Conservation (phyloP, 2,888 invertebrate genomes). For the Macrophya alboannulata region DNA sequence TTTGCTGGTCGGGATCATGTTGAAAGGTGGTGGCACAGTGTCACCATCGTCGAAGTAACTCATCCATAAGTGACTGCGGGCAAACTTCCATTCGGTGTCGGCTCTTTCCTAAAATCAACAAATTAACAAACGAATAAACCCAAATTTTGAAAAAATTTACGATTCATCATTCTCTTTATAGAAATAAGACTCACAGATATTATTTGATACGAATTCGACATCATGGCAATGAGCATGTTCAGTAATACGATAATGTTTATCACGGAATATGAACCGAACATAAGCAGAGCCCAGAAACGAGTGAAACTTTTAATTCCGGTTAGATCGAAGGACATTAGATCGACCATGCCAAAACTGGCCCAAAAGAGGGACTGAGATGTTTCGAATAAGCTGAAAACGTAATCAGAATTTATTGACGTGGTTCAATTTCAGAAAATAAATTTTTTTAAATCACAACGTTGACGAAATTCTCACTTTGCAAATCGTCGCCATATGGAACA, state of each 20-base stretch:
- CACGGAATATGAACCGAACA: slow-evolving; percentile 98
- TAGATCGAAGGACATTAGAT: slow-evolving; percentile 95
- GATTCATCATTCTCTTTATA: background rate
- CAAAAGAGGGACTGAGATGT: slow-evolving; percentile 98
- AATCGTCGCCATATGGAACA: slow-evolving; percentile 94
- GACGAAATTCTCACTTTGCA: slow-evolving; percentile 85
- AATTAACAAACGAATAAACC: slow-evolving; percentile 40
- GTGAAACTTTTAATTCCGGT: slow-evolving; percentile 98
- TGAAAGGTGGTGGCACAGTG: slow-evolving; percentile 97
- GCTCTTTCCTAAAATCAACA: slow-evolving; percentile 88
- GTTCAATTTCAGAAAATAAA: background rate
- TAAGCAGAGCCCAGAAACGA: slow-evolving; percentile 97
- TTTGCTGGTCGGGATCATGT: slow-evolving; percentile 94
- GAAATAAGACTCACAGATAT: slow-evolving; percentile 89
- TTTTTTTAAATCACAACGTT: background rate
- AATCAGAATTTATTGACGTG: background rate
- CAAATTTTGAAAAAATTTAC: too few species aligned
- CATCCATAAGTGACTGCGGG: slow-evolving; percentile 97
- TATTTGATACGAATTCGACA: slow-evolving; percentile 99
- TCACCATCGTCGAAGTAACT: slow-evolving; percentile 97
- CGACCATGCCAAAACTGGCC: slow-evolving; percentile 98
- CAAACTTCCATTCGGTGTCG: slow-evolving; percentile 99
- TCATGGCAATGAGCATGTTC: slow-evolving; percentile 99
- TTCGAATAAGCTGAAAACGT: slow-evolving; percentile 92
- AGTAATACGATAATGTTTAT: slow-evolving; percentile 98